Conservation (phyloP, 2,888 invertebrate genomes). For the Prenolepis imparis region DNA sequence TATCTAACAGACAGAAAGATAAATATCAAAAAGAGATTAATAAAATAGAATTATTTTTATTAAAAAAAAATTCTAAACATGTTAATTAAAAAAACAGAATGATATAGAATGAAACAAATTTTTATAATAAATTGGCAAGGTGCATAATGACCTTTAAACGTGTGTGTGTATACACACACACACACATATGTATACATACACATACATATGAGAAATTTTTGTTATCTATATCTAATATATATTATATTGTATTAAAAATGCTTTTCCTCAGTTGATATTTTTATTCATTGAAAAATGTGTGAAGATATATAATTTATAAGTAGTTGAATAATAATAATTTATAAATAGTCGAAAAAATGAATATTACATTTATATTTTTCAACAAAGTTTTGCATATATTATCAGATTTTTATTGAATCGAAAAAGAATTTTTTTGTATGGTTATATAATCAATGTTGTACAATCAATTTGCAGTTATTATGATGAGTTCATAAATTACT, state of each 20-base stretch:
- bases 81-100: slow-evolving; percentile 8
- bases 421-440: slow-evolving; percentile 34
- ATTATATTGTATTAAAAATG: background rate
- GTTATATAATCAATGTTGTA: background rate
- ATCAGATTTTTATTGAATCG: slow-evolving; percentile 27
- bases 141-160: background rate
- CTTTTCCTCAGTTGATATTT: slow-evolving; percentile 12
- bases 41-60: slow-evolving; percentile 42
- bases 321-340: slow-evolving; percentile 13
- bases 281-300: background rate
- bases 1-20: background rate
- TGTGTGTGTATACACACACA: too few relatives aligned
- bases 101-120: background rate
- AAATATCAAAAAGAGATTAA: slow-evolving; percentile 14
- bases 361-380: slow-evolving; percentile 20
- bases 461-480: slow-evolving; percentile 23
- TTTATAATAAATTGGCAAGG: slow-evolving; percentile 10
- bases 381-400: background rate
- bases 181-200: too few relatives aligned
- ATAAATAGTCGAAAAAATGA: slow-evolving; percentile 2
- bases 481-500: background rate
- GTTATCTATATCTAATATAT: background rate
- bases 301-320: background rate
- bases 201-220: background rate
- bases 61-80: background rate